Conservation (phyloP, 2,797 vertebrate species). For the Hafferia zeledoni region DNA sequence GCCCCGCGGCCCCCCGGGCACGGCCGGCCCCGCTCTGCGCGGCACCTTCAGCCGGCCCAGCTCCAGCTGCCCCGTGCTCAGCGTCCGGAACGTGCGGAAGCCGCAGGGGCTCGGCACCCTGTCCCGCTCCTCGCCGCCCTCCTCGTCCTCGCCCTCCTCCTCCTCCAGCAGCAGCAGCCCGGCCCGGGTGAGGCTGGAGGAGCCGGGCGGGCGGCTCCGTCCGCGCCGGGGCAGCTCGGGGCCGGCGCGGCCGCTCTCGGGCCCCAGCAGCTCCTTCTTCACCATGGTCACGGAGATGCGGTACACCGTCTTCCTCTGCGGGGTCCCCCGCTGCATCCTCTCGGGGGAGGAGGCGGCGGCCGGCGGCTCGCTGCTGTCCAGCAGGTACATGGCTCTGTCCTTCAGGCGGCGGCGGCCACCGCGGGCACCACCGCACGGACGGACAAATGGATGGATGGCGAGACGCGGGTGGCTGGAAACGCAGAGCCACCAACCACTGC, state of each 20-base stretch:
- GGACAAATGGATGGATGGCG: not conserved
- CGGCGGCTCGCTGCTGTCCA: conserved; percentile 73
- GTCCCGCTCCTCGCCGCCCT: conserved; percentile 72
- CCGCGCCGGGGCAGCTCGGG: not conserved
- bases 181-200: conserved; percentile 14
- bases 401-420: not conserved
- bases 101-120: conserved; percentile 49
- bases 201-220: conserved; percentile 5
- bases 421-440: not conserved
- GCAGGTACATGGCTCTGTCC: conserved; percentile 77
- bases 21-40: not conserved
- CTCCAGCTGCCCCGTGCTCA: conserved; percentile 93
- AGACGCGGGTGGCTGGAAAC: not conserved
- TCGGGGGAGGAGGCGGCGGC: conserved; percentile 60
- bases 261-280: conserved; percentile 86
- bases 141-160: conserved; percentile 79
- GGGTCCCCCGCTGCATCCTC: conserved; percentile 82
- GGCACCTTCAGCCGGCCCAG: conserved; percentile 78
- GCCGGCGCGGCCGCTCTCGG: not conserved
- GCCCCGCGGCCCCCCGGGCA: not conserved
- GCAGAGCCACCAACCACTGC: not conserved
- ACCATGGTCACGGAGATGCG: conserved; percentile 95
- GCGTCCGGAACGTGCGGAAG: conserved; percentile 87
- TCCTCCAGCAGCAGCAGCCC: conserved; percentile 76
- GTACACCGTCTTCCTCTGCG: conserved; percentile 89